These are phyloP conservation scores for Lordiphosa fenestrarum DNA, from an alignment of 2,888 invertebrate genomes.

Conservation along the genomic window DNA sequence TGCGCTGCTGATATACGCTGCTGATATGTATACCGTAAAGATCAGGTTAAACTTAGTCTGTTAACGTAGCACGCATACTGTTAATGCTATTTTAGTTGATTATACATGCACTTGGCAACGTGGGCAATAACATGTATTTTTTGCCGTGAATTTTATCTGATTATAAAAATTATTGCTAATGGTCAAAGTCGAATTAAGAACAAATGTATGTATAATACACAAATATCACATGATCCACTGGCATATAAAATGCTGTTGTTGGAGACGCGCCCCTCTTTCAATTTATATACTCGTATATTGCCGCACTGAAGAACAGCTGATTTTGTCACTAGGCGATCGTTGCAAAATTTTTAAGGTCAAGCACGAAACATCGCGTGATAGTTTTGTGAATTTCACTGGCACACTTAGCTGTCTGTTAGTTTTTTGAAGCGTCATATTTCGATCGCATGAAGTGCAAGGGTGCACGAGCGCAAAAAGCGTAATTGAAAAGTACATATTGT, in stretches of 20 bases:
- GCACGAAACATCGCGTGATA: slow-evolving; percentile 52
- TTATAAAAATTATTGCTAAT: slow-evolving; percentile 38
- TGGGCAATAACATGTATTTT: not conserved
- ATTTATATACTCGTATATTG: slow-evolving; percentile 3
- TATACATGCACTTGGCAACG: too few species aligned
- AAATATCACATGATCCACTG: slow-evolving; percentile 57
- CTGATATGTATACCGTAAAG: too few species aligned
- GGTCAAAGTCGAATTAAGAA: slow-evolving; percentile 53
- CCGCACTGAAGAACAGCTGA: slow-evolving; percentile 54
- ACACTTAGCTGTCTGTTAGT: slow-evolving; percentile 23
- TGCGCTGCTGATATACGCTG: too few species aligned
- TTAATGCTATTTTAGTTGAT: too few species aligned
- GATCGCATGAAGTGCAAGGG: slow-evolving; percentile 11
- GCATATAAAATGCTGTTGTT: slow-evolving; percentile 17
- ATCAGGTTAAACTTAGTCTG: too few species aligned
- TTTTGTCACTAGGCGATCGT: slow-evolving; percentile 13
- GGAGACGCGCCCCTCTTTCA: slow-evolving; percentile 47
- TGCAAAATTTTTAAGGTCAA: slow-evolving; percentile 5
- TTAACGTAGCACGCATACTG: too few species aligned
- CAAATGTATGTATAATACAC: slow-evolving; percentile 10
- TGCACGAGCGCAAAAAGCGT: slow-evolving; percentile 4
- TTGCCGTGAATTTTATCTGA: slow-evolving; percentile 49
- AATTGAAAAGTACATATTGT: slow-evolving; percentile 40
- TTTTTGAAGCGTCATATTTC: slow-evolving; percentile 29
- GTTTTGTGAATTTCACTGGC: slow-evolving; percentile 38